Conservation (phyloP, 2,797 vertebrate genomes). For the Acridotheres tristis region DNA sequence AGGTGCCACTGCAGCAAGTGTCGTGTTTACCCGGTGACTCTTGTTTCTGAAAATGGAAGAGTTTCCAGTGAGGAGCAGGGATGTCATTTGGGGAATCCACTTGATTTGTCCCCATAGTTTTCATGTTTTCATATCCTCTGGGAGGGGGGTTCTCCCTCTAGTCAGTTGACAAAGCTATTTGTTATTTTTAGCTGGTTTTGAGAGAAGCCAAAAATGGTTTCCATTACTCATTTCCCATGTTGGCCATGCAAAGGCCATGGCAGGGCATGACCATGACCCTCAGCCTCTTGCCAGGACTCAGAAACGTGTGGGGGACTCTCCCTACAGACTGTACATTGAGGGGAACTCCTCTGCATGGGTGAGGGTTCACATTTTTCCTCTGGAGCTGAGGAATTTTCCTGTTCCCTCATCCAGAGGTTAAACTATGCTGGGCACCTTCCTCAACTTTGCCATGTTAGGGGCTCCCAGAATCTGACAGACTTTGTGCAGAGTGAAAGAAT, state of each 20-base stretch:
- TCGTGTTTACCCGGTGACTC: constrained; percentile 42
- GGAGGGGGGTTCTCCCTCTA: constrained; percentile 3
- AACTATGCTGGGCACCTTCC: not conserved
- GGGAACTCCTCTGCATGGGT: constrained; percentile 31
- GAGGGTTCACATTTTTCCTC: constrained; percentile 42
- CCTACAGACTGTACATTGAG: constrained; percentile 14
- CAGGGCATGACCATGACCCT: not conserved
- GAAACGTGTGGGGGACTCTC: not conserved
- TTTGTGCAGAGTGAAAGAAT: not conserved
- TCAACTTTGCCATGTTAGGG: not conserved
- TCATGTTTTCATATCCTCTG: constrained; percentile 17
- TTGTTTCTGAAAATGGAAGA: constrained; percentile 55
- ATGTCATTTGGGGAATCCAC: constrained; percentile 56
- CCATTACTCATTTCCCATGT: constrained; percentile 48
- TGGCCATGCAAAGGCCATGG: constrained; percentile 10
- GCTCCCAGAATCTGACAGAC: not conserved
- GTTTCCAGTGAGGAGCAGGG: constrained; percentile 24
- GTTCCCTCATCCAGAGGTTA: not conserved
- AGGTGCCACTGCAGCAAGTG: constrained; percentile 43
- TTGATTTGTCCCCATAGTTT: constrained; percentile 50
- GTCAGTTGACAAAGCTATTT: constrained; percentile 35
- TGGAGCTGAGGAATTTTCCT: not conserved
- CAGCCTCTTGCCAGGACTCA: not conserved
- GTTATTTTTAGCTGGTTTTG: constrained; percentile 56
- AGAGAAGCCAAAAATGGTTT: constrained; percentile 40